Evolutionary conservation across 35 echinoderm and acorn worm genomes (phyloP), one percentile per base, ranked within the genome.

Genomic region (Eucidaris tribuloides): DNA sequence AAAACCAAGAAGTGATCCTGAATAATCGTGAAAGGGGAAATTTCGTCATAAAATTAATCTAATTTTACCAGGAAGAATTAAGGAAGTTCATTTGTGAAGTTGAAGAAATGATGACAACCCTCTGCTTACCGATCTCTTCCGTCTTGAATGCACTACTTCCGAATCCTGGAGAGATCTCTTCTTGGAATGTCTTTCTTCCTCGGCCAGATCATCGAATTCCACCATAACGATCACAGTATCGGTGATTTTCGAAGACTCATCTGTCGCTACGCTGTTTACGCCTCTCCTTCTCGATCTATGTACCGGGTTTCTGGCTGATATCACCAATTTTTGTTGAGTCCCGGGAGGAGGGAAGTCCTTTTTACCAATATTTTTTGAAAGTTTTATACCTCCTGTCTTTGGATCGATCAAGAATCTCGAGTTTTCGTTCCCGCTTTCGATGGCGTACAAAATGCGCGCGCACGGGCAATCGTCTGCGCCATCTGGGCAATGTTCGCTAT

Each of bases 401-500:
- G 89, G 94, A 62, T 97, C 85, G 62, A 97, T 92, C 49, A 58
- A 62, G 63, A 97, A 97, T 36, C 82, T 41, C 23, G 81, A 81
- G 41, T 92, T 77, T 31, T 88, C 89, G 48, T 97, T 97, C 5
- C 94, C 94, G 37, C 64, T 30, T 39, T 97, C 89, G 29, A 97
- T 91, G 36, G 89, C 66, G 72, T 97, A 97, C 2, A 91, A 22
- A 32, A 97, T 65, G 27, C 43, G 78, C 41, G 78, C 84, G 77
- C 94, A 97, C 19, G 84, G 88, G 57, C 94, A 97, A 18, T 71
- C 79, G 28, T 50, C 65, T 11, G 64, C 43, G 36, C 23, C 28
- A 23, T 58, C 62, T 46, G 42, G 9, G 58, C 94, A 97, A n/a
- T 79, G 23, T 32, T 84, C 70, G 3, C 77, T 62, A 44, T 97